These are phyloP conservation scores for Aphelinus certus DNA, from an alignment of 1,140 invertebrate genomes.

Conservation along the genomic window DNA sequence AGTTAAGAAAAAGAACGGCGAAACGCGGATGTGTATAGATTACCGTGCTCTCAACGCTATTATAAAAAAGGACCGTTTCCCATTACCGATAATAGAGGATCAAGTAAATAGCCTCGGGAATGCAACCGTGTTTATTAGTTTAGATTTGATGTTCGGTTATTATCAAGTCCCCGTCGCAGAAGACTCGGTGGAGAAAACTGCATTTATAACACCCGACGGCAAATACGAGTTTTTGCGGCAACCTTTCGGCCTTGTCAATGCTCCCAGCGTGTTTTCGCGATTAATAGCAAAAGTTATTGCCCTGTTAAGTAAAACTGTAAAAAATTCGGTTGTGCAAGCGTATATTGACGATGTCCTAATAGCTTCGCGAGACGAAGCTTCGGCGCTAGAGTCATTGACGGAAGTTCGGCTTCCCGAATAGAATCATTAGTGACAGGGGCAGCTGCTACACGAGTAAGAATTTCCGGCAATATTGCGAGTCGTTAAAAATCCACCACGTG, in stretches of 20 bases:
- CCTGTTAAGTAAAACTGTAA: background rate
- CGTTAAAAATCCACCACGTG: background rate
- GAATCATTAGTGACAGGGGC: slow-evolving; percentile 1
- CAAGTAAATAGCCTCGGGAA: slow-evolving; percentile 43
- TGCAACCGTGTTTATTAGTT: slow-evolving; percentile 44
- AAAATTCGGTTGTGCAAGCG: slow-evolving; percentile 3
- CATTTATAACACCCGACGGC: no score
- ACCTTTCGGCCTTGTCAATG: no score
- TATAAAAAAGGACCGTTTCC: slow-evolving; percentile 46
- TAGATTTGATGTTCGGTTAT: slow-evolving; percentile 37
- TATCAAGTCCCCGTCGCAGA: no score
- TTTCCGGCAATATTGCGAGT: background rate
- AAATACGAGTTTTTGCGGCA: no score
- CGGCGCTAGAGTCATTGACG: background rate
- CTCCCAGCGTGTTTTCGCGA: slow-evolving; percentile 23
- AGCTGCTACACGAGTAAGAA: background rate
- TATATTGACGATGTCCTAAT: no score
- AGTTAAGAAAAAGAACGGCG: slow-evolving; percentile 62
- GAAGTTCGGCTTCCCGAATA: background rate
- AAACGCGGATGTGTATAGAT: no score
- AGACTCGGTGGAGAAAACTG: no score
- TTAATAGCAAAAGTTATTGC: slow-evolving; percentile 12
- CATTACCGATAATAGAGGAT: slow-evolving; percentile 54
- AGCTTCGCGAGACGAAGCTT: no score
- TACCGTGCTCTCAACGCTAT: no score